phyloP scores from a whole-genome alignment of 2,113 vertebrate genomes.

The Cryptoleucopteryx plumbea region DNA sequence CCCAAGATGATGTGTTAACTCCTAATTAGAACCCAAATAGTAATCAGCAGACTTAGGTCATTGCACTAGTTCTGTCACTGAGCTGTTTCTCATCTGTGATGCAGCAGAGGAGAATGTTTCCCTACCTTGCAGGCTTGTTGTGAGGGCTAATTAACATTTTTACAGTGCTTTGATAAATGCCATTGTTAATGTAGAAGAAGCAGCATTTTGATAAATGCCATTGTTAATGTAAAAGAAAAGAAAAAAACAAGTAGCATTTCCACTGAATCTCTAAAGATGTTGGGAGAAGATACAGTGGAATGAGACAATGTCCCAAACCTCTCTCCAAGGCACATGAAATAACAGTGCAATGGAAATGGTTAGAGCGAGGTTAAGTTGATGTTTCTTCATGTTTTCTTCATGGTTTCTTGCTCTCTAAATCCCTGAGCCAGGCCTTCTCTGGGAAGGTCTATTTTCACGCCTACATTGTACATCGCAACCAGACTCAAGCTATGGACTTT shows the following conservation, averaged over 20 bases:
- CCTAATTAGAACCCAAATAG: not conserved
- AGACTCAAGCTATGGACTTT: not conserved
- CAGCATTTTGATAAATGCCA: constrained; percentile 22
- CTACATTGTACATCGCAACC: fast-evolving
- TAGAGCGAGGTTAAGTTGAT: not conserved
- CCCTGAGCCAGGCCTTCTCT: not conserved
- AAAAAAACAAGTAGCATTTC: not conserved
- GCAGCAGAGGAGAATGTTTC: not conserved
- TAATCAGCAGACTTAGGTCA: not conserved
- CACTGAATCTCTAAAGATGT: not conserved
- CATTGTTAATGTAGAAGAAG: not conserved
- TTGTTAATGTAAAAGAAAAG: not conserved
- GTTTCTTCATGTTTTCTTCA: not conserved
- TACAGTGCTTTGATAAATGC: constrained; percentile 35
- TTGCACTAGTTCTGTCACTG: not conserved
- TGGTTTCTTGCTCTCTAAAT: not conserved
- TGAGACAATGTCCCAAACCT: not conserved
- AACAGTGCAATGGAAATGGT: not conserved
- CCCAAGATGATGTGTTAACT: not conserved
- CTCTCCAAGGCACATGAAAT: not conserved
- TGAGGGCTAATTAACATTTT: constrained; percentile 43
- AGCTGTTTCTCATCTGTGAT: not conserved
- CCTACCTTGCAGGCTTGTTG: not conserved
- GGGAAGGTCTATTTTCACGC: not conserved
- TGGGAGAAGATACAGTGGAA: not conserved